Conservation (phyloP, 2,797 vertebrate genomes). For the Coregonus ussuriensis region DNA sequence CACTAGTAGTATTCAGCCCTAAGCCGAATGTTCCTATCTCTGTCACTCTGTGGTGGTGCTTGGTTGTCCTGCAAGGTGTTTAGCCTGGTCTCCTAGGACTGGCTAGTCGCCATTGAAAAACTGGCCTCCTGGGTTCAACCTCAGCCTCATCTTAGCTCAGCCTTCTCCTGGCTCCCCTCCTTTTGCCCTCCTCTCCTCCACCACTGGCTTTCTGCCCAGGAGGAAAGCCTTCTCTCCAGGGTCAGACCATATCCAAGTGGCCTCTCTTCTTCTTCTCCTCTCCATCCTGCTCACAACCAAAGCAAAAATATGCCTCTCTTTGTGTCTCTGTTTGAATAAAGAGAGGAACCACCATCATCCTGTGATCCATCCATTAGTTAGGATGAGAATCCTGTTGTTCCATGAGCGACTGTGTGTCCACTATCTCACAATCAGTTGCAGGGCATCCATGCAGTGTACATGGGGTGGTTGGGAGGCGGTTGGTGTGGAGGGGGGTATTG, state of each 20-base stretch:
- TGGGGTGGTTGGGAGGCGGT: constrained; percentile 76
- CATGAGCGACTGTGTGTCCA: background rate
- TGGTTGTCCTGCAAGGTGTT: background rate
- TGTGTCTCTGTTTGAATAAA: background rate
- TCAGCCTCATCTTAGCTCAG: constrained; percentile 11
- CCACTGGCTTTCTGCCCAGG: constrained; percentile 24
- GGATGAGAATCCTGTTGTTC: constrained; percentile 12
- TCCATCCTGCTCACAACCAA: constrained; percentile 4
- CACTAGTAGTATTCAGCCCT: constrained; percentile 1
- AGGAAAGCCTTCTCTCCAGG: constrained; percentile 30
- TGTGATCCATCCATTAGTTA: constrained; percentile 2
- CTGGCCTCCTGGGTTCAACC: too few relatives aligned
- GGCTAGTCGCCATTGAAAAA: too few relatives aligned
- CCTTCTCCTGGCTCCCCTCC: constrained; percentile 27
- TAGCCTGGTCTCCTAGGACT: too few relatives aligned
- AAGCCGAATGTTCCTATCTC: background rate
- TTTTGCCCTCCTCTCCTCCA: constrained; percentile 20
- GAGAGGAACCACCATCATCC: constrained; percentile 1
- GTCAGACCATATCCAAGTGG: constrained; percentile 35
- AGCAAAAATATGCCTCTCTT: background rate
- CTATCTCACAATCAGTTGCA: constrained; percentile 83
- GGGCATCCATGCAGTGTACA: constrained; percentile 92
- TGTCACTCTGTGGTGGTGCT: background rate
- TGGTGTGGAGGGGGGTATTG: constrained; percentile 73
- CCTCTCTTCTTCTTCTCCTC: constrained; percentile 19